Evolutionary conservation across 2,113 vertebrate genomes (phyloP).

Genomic region (Ovis aries): ARS-UI_Ramb_v3.0 NC_056068.1:47443501-47444000

Average conservation of each 20-base stretch:
- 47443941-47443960: not conserved
- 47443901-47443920: not conserved
- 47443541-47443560: not conserved
- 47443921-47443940: not conserved
- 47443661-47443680: not conserved
- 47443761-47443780: not conserved
- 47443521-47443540: not conserved
- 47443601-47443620: not conserved
- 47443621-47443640: not conserved
- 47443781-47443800: not conserved
- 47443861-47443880: not conserved
- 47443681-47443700: not conserved
- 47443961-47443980: not conserved
- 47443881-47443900: not conserved
- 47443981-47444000: not conserved
- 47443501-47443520: not conserved
- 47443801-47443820: not conserved
- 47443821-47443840: not conserved
- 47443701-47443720: not conserved
- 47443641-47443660: not conserved
- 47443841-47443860: not conserved
- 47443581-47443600: not conserved
- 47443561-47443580: not conserved
- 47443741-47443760: not conserved
- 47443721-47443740: not conserved